Conservation (phyloP, 1,140 invertebrate genomes). For the Drosophila repletoides region DNA sequence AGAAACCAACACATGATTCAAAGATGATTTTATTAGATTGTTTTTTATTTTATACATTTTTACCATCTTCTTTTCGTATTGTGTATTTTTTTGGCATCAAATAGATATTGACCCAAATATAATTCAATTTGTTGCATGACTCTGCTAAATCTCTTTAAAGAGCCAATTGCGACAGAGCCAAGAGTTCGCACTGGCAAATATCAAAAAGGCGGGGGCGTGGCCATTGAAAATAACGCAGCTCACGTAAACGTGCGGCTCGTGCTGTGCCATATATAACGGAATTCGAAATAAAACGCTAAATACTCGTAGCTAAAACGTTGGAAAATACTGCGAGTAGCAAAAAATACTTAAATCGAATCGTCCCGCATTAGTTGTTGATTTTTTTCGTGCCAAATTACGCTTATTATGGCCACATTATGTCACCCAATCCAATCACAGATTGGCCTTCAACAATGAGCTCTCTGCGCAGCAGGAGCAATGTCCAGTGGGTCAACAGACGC, state of each 20-base stretch:
- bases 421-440: constrained; percentile 9
- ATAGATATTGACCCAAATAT: constrained; percentile 39
- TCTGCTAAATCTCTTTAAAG: constrained; percentile 22
- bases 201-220: constrained; percentile 13
- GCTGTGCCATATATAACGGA: constrained; percentile 17
- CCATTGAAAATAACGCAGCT: constrained; percentile 29
- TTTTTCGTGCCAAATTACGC: constrained; percentile 32
- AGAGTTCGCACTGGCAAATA: neutral
- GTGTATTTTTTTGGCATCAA: neutral
- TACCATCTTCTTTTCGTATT: neutral
- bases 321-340: constrained; percentile 12
- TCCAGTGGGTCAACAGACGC: constrained; percentile 16
- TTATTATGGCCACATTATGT: constrained; percentile 43
- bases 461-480: neutral
- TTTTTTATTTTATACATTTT: constrained; percentile 1
- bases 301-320: neutral
- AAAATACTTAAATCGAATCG: constrained; percentile 20
- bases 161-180: constrained; percentile 18
- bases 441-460: constrained; percentile 10
- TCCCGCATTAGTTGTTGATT: constrained; percentile 19
- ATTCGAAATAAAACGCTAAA: constrained; percentile 11
- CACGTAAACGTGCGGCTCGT: constrained; percentile 42
- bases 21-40: constrained; percentile 54
- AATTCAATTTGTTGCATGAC: constrained; percentile 33
- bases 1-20: constrained; percentile 4